phyloP scores from a whole-genome alignment of 2,797 vertebrate species.

The Falco rusticolus region DNA sequence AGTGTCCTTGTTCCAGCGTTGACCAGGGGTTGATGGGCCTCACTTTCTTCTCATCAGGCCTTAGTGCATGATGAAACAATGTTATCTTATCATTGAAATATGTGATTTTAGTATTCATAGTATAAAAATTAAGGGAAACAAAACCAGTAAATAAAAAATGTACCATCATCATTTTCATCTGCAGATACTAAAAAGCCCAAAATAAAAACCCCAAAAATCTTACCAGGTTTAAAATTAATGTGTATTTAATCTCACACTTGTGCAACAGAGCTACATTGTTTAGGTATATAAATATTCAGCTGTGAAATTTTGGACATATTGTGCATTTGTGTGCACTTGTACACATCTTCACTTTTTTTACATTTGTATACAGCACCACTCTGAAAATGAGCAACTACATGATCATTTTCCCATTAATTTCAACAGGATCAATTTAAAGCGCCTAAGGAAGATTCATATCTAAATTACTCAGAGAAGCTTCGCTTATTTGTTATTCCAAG shows the following conservation, averaged over 20 bases:
- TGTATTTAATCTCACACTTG: neutral
- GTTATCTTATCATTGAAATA: neutral
- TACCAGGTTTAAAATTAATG: neutral
- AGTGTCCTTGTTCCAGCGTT: neutral
- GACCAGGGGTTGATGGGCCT: neutral
- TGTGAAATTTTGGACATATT: neutral
- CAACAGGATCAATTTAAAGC: neutral
- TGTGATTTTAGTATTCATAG: neutral
- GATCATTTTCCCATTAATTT: slow-evolving; percentile 2
- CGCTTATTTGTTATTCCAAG: neutral
- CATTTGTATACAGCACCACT: neutral
- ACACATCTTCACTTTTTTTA: neutral
- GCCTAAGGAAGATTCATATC: neutral
- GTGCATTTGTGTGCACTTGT: neutral
- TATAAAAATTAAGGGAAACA: neutral
- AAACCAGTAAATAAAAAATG: neutral
- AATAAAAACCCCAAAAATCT: neutral
- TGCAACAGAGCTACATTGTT: neutral
- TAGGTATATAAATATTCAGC: neutral
- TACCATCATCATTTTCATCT: neutral
- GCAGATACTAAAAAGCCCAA: neutral
- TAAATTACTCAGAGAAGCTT: neutral
- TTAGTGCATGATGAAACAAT: neutral
- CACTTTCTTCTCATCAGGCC: neutral
- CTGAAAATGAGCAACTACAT: neutral